Evolutionary conservation across 1,140 invertebrate species (phyloP).

Genomic region (Pogonomyrmex californicus): DNA sequence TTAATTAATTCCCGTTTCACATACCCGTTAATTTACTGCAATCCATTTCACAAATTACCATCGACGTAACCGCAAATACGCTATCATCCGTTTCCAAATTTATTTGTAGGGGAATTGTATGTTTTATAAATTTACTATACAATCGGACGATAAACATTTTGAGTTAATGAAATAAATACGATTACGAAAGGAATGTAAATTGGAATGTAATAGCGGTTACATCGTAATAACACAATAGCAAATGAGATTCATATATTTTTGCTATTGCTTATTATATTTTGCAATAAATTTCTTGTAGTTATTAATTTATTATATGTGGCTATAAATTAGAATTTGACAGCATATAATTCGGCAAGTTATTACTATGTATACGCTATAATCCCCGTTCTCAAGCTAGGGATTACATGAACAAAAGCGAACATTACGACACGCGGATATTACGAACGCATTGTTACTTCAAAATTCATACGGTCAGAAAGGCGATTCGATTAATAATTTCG

Average conservation of each 20-base stretch:
- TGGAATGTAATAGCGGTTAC: neutral
- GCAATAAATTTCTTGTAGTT: conserved; percentile 15
- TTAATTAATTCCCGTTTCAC: conserved; percentile 52
- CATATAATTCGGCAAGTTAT: conserved; percentile 1
- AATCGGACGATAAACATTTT: conserved; percentile 25
- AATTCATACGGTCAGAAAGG: conserved; percentile 70
- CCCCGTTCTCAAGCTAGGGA: conserved; percentile 27
- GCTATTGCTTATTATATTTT: neutral
- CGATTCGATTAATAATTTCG: conserved; percentile 70
- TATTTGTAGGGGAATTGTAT: conserved; percentile 25
- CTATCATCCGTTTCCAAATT: conserved; percentile 27
- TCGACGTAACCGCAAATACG: conserved; percentile 34
- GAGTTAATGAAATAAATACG: conserved; percentile 2
- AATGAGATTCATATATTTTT: neutral
- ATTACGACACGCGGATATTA: conserved; percentile 57
- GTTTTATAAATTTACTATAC: conserved; percentile 47
- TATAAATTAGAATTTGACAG: conserved; percentile 10
- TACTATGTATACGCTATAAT: conserved; percentile 4
- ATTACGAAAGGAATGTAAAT: neutral
- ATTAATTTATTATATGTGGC: neutral
- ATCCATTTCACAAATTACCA: conserved; percentile 53
- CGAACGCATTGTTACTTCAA: conserved; percentile 70
- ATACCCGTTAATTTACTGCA: conserved; percentile 40
- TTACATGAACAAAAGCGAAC: conserved; percentile 52
- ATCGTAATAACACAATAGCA: neutral